Evolutionary conservation across 2,888 invertebrate species (phyloP), one percentile per base, ranked within the genome.

Genomic region (Tachina lurida): DNA sequence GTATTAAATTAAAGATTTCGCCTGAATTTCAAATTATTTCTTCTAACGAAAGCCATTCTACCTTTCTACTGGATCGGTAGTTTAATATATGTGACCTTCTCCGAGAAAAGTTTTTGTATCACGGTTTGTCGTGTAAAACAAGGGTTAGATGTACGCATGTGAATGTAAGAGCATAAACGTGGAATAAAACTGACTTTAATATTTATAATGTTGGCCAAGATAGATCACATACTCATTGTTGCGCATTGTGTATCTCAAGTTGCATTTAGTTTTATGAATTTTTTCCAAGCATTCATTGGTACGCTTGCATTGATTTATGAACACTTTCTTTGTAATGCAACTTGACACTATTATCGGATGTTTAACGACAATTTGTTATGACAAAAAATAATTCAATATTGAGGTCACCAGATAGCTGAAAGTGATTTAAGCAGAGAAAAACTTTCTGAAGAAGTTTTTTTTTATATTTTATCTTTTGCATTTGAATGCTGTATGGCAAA

Each of bases 291-390:
- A 60, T 73, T 68, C 41, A 60, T 74, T 68, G 45, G 45, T 81
- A 67, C 62, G 43, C 47, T 65, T 84, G 56, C 45, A 79, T 83
- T 83, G 78, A 83, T 81, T 81, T 84, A 80, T 83, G 78, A 83
- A 79, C 79, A 83, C 79, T 86, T 83, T 83, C 86, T 83, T 81
- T 76, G 39, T 84, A 84, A 81, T 84, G 73, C 73, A 84, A 77
- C 84, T 84, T 84, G 81, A 81, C 81, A 77, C 77, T 81, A 74
- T 84, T 81, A 81, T 81, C 73, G 67, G 77, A 84, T 77, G 80
- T 73, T 75, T 78, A 83, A 83, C 79, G 73, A 84, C 84, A 58
- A 83, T 86, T 86, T 79, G 75, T 74, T 84, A 78, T 81, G 84
- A 84, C 81, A 73, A 84, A 84, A 80, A 75, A 76, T 67, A 84